phyloP scores from a whole-genome alignment of 2,888 invertebrate genomes.

The Colletes collaris region DNA sequence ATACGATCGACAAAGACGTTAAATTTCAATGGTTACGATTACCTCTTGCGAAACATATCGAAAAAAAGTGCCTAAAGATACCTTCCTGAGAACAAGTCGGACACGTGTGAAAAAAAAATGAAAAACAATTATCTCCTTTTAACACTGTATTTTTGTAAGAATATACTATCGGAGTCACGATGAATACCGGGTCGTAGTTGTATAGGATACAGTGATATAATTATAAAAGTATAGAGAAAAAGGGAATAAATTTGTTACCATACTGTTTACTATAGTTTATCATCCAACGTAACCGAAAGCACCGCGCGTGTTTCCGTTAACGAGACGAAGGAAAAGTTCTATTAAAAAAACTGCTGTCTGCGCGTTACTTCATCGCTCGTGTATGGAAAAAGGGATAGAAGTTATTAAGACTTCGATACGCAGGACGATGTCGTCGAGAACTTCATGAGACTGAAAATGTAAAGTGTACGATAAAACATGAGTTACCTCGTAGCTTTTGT shows the following conservation, averaged over 20 bases:
- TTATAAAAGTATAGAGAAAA: not conserved
- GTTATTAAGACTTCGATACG: conserved; percentile 60
- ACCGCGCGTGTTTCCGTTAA: conserved; percentile 1
- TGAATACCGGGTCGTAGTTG: conserved; percentile 1
- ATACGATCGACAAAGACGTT: conserved; percentile 2
- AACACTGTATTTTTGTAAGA: conserved; percentile 30
- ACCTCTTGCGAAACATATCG: conserved; percentile 62
- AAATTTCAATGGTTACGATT: conserved; percentile 12
- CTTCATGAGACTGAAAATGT: conserved; percentile 80
- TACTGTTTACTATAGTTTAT: conserved; percentile 9
- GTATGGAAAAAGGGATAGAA: conserved; percentile 39
- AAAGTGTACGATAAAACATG: conserved; percentile 78
- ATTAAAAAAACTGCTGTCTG: conserved; percentile 25
- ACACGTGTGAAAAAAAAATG: not conserved
- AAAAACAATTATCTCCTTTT: conserved; percentile 4
- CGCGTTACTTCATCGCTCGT: conserved; percentile 33
- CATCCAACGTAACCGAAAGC: not conserved
- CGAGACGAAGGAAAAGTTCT: not conserved
- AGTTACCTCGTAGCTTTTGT: conserved; percentile 80
- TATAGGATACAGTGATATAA: conserved; percentile 17
- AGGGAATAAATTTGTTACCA: conserved; percentile 14
- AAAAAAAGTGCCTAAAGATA: conserved; percentile 54
- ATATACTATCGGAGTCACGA: conserved; percentile 5
- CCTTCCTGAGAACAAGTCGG: not conserved
- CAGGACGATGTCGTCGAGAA: conserved; percentile 71